Conservation (phyloP, 2,113 vertebrate genomes). For the Trachemys scripta region DNA sequence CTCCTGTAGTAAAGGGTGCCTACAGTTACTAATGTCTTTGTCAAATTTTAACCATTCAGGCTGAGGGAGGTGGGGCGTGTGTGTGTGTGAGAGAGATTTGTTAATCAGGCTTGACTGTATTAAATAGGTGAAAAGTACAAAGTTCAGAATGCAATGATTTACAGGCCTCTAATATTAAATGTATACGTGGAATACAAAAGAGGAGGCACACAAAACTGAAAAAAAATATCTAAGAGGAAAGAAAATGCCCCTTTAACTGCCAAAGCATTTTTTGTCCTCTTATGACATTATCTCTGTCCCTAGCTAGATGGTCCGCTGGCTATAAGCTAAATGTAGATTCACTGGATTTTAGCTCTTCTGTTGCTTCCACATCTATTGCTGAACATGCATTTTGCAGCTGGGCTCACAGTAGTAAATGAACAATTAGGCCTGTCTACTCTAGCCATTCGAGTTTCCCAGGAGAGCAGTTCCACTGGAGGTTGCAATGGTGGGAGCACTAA, state of each 20-base stretch:
- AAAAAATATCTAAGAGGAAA: conserved; percentile 9
- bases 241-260: conserved; percentile 27
- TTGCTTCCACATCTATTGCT: conserved; percentile 16
- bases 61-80: background rate
- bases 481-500: background rate
- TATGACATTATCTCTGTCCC: conserved; percentile 56
- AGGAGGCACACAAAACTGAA: conserved; percentile 18
- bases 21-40: background rate
- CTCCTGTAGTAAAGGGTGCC: background rate
- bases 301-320: conserved; percentile 70
- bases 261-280: background rate
- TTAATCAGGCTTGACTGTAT: background rate
- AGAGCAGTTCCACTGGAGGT: background rate
- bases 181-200: background rate
- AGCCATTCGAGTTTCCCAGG: background rate
- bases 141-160: background rate
- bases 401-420: conserved; percentile 45
- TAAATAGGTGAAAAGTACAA: background rate
- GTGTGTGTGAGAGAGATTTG: background rate
- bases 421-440: conserved; percentile 15
- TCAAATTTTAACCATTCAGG: background rate
- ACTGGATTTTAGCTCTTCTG: conserved; percentile 69
- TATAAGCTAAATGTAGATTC: conserved; percentile 66
- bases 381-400: background rate
- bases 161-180: background rate